Evolutionary conservation across 2,113 vertebrate species (phyloP).

Genomic region (Alaudala cheleensis): DNA sequence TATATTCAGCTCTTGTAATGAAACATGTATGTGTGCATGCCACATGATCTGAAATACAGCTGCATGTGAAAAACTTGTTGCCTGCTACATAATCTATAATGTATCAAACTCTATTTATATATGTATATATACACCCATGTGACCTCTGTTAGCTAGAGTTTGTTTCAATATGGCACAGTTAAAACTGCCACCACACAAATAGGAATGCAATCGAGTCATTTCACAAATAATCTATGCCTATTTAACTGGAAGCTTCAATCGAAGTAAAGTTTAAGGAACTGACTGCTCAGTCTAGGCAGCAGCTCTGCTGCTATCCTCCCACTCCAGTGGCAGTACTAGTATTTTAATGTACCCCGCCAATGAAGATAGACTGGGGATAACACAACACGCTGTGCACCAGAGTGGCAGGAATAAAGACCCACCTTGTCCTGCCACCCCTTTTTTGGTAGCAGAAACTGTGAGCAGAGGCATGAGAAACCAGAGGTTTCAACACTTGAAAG

Average conservation of each 20-base stretch:
- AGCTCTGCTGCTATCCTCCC: not conserved
- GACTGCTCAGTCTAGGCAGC: not conserved
- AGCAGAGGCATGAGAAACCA: not conserved
- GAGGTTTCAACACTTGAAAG: not conserved
- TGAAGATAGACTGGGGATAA: not conserved
- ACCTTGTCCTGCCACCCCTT: not conserved
- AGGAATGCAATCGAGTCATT: not conserved
- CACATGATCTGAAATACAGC: not conserved
- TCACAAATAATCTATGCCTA: not conserved
- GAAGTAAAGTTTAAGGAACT: not conserved
- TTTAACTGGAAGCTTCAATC: not conserved
- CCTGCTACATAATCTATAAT: not conserved
- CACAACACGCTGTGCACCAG: not conserved
- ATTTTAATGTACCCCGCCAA: not conserved
- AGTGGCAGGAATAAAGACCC: not conserved
- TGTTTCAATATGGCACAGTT: not conserved
- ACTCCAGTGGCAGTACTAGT: not conserved
- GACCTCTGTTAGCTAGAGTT: not conserved
- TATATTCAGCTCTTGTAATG: not conserved
- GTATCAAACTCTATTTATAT: not conserved
- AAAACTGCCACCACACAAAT: not conserved
- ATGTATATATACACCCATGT: fast-evolving
- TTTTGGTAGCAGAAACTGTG: not conserved
- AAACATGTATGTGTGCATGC: fast-evolving
- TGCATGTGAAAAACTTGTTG: not conserved